A percentile compares a stretch with the other conserved stretches of the same genome.
phyloP scores from a whole-genome alignment of 2,113 vertebrate genomes.

The Nyctereutes procyonoides region DNA sequence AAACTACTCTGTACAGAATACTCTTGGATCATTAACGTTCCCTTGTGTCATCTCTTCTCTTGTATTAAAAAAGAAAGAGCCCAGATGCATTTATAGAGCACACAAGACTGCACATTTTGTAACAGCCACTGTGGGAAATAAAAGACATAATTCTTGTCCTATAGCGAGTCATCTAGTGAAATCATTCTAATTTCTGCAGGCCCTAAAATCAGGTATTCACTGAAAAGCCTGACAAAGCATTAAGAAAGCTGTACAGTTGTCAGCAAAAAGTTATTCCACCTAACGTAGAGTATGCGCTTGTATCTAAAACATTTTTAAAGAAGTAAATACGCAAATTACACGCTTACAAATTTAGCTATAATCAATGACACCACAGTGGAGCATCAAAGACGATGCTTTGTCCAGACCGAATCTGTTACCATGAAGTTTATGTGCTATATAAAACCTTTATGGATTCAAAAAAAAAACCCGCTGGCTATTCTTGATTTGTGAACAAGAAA shows the following conservation, averaged over 20 bases:
- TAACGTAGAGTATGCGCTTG: background rate
- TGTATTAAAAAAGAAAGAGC: background rate
- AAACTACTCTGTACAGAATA: background rate
- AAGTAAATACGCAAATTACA: background rate
- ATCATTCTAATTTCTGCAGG: background rate
- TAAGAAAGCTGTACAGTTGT: background rate
- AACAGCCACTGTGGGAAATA: background rate
- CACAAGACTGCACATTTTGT: background rate
- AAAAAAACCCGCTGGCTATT: background rate
- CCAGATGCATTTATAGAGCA: conserved; percentile 5
- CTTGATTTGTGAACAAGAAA: conserved; percentile 8
- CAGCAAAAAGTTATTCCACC: background rate
- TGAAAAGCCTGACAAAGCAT: background rate
- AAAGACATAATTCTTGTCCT: background rate
- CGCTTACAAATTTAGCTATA: background rate
- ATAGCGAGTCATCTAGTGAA: background rate
- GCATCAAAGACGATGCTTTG: conserved; percentile 16
- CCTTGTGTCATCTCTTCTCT: background rate
- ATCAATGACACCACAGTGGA: background rate
- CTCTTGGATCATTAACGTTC: background rate
- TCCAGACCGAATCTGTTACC: conserved; percentile 7
- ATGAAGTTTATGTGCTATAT: background rate
- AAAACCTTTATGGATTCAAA: background rate
- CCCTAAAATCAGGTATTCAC: background rate
- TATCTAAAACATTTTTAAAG: conserved; percentile 5